Conservation (phyloP, 2,888 invertebrate species). For the Euzophera pinguis region DNA sequence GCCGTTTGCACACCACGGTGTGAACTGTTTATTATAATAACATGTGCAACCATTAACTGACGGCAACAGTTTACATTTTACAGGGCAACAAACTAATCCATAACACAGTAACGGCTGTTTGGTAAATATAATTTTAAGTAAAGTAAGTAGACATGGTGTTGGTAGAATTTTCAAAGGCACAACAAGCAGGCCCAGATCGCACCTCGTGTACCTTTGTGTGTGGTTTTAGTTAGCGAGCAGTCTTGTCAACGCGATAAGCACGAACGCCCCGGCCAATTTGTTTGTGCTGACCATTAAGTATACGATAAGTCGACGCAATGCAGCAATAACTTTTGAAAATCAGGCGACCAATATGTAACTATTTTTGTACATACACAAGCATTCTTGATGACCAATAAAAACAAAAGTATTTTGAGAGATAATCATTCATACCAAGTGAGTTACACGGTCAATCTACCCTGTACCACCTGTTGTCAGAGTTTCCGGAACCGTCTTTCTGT, state of each 20-base stretch:
- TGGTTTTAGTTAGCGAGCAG: constrained; percentile 47
- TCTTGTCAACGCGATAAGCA: constrained; percentile 60
- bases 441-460: too few relatives aligned
- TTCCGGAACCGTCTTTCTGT: too few relatives aligned
- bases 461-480: too few relatives aligned
- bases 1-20: constrained; percentile 27
- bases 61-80: constrained; percentile 43
- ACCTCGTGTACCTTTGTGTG: constrained; percentile 44
- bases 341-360: background rate
- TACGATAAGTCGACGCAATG: constrained; percentile 20
- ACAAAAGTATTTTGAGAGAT: too few relatives aligned
- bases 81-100: constrained; percentile 46
- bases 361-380: too few relatives aligned
- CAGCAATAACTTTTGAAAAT: background rate
- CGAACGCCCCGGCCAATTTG: constrained; percentile 43
- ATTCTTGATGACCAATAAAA: too few relatives aligned
- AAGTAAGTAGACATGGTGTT: constrained; percentile 36
- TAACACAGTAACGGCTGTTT: constrained; percentile 40
- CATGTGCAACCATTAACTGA: constrained; percentile 37
- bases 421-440: too few relatives aligned
- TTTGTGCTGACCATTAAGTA: constrained; percentile 45
- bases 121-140: constrained; percentile 49
- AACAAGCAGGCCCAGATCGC: constrained; percentile 35
- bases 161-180: constrained; percentile 38
- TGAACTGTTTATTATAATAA: constrained; percentile 45